Evolutionary conservation across 2,888 invertebrate species (phyloP).

Genomic region (Globia sparganii): DNA sequence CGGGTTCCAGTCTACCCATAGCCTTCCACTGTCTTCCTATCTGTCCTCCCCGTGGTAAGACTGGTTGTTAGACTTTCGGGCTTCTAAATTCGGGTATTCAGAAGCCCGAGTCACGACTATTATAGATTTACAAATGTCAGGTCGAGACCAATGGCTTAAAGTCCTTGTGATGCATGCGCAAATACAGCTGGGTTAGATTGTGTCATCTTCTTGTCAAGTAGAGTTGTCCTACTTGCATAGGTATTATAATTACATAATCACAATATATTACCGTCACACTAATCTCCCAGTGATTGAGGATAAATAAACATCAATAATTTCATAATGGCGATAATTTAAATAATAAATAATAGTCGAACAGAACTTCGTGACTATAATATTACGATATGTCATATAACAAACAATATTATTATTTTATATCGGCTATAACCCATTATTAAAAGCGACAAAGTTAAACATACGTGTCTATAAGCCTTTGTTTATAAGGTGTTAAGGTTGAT

Average conservation of each 20-base stretch:
- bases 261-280: slow-evolving; percentile 24
- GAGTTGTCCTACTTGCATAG: neutral
- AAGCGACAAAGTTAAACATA: neutral
- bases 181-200: neutral
- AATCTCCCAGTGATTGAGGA: slow-evolving; percentile 35
- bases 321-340: slow-evolving; percentile 55
- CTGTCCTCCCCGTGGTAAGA: neutral
- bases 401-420: slow-evolving; percentile 56
- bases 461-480: slow-evolving; percentile 1
- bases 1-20: neutral
- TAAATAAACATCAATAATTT: slow-evolving; percentile 50
- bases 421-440: slow-evolving; percentile 55
- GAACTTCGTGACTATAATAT: slow-evolving; percentile 61
- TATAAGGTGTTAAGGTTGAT: fast-evolving
- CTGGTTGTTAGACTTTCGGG: neutral
- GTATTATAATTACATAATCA: slow-evolving; percentile 20
- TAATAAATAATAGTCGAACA: slow-evolving; percentile 52
- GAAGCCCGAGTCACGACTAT: neutral
- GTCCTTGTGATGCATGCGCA: neutral
- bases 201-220: slow-evolving; percentile 19
- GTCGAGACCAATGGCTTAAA: neutral
- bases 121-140: neutral
- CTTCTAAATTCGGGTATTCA: neutral
- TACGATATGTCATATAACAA: slow-evolving; percentile 60
- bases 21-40: neutral